Evolutionary conservation across 1,140 invertebrate genomes (phyloP), one percentile per base, ranked within the genome.

Genomic region (Ectropis grisescens): DNA sequence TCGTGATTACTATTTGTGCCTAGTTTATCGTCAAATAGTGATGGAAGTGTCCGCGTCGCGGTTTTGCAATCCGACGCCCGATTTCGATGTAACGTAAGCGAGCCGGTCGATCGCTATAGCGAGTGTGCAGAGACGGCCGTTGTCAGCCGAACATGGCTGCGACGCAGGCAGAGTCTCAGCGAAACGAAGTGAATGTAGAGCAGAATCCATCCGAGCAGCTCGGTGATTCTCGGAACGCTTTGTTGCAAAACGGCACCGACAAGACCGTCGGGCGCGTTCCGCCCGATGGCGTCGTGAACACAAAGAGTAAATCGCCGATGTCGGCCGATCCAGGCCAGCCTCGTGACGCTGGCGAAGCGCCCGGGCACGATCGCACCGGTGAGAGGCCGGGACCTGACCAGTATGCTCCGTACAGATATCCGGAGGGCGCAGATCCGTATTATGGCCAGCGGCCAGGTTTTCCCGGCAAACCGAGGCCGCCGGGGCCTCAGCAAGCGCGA

Each of bases 71-170:
- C 72, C 75, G 75, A 80, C 72, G 75, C 75, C 70, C 56, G 71
- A 74, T 76, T 81, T 78, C 80, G 80, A 82, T 79, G 76, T 82
- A 81, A 82, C 80, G 74, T 82, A 81, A 81, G 70, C 58, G 71
- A 75, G 69, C 75, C 75, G 75, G 75, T 80, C 72, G 71, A 83
- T 84, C 79, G 72, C 70, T 69, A 80, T 62, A 70, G 81, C 80
- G 72, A 84, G 65, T 82, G 81, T 65, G 61, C 82, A 82, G 83
- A 76, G 72, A 62, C 65, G 61, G 68, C 66, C 64, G 79, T 68
- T 61, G 60, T 56, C 68, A 75, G 84, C 83, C 84, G 83, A 85
- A 86, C 84, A 87, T 87, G 85, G 85, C 85, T 85, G 85, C 85
- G 82, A 86, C 85, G 82, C 84, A 84, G 81, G 83, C 84, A 60